Evolutionary conservation across 2,797 vertebrate genomes (phyloP), one percentile per base, ranked within the genome.

Genomic region (Vireo griseus): DNA sequence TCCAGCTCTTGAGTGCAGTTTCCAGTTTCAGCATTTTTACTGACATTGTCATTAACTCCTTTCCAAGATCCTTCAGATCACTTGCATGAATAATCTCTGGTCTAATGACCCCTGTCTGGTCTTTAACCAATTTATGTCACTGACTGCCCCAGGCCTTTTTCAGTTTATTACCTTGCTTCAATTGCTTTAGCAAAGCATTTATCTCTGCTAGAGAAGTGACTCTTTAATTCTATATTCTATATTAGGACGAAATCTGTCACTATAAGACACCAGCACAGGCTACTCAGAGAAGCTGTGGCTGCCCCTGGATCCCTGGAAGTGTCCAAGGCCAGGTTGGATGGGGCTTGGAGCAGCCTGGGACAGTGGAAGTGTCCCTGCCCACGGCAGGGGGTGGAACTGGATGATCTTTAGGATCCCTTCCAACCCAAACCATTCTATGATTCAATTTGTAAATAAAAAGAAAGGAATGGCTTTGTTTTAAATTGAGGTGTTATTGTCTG

Each of bases 261-360:
- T 20, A 3, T 47, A 39, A 52, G 66, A 11, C 33, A 9, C 5
- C 17, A 58, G 39, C 39, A 65, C 33, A 52, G 13, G 42, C 11
- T 77, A 15, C 45, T 14, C 39, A 65, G 52, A 58, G 33, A 40
- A 51, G 21, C 6, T 83, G 25, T 40, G 51, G 10, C 9, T 71
- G n/a, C 17, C 12, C 33, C 39, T 22, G 20, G 45, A 40, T 51
- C 15, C 8, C 33, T 71, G 51, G 21, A 14, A 83, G 10, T 40
- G 58, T 15, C 29, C 28, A 25, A 9, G 42, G 2, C 13, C 58
- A 35, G 18, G 51, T 0, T 51, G 57, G 39, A 31, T 0, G 0
- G 19, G n/a, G 14, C 7, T 63, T 33, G 28, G 24, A 63, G 12
- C 29, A 40, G 0, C 13, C 33, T 65, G 58, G 39, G 7, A 5